Evolutionary conservation across 2,797 vertebrate genomes (phyloP).

Genomic region (Notoglanidium macrostoma): DNA sequence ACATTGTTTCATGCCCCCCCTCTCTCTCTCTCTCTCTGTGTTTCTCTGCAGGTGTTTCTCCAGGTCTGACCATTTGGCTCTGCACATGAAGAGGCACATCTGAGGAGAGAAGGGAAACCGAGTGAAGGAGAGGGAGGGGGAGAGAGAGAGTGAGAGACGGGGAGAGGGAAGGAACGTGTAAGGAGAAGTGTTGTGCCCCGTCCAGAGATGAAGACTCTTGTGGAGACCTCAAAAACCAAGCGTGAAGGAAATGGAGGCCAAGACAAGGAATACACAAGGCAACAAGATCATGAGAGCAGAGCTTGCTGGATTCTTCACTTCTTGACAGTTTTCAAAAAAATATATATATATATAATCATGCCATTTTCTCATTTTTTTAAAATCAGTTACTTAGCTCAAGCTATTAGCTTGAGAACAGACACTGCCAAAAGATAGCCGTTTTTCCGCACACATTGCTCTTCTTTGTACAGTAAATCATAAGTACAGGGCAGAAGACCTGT

Average conservation of each 20-base stretch:
- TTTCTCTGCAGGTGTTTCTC: conserved; percentile 90
- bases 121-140: conserved; percentile 43
- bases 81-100: conserved; percentile 99
- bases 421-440: conserved; percentile 71
- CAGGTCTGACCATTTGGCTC: conserved; percentile 97
- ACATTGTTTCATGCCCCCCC: conserved; percentile 9
- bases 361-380: conserved; percentile 59
- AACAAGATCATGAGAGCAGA: conserved; percentile 41
- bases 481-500: conserved; percentile 55
- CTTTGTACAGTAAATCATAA: conserved; percentile 67
- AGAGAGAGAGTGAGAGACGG: conserved; percentile 32
- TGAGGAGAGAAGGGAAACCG: conserved; percentile 67
- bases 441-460: conserved; percentile 58
- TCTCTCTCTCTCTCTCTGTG: conserved; percentile 23
- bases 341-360: conserved; percentile 8
- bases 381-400: conserved; percentile 71
- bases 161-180: conserved; percentile 21
- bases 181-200: conserved; percentile 49
- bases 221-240: conserved; percentile 50
- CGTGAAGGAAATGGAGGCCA: conserved; percentile 35
- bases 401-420: conserved; percentile 76
- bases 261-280: conserved; percentile 33
- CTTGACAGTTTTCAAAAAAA: conserved; percentile 62
- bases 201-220: conserved; percentile 57
- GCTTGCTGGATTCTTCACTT: conserved; percentile 61